Evolutionary conservation across 2,797 vertebrate species (phyloP).

Genomic region (Rhodeus uyekii): DNA sequence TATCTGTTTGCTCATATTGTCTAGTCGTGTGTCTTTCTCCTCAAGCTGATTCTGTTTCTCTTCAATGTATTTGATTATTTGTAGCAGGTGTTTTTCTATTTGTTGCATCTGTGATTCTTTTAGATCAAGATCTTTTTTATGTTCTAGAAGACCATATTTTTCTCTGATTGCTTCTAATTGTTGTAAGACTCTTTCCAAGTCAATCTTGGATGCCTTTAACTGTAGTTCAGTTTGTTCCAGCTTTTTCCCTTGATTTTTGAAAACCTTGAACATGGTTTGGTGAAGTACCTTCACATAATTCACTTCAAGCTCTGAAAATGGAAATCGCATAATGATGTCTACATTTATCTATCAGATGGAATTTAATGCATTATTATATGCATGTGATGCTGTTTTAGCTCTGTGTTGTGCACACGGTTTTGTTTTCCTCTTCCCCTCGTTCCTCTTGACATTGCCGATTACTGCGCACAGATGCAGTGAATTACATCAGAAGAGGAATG

Average conservation of each 20-base stretch:
- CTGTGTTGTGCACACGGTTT: no score
- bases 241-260: constrained; percentile 8
- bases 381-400: no score
- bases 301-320: neutral
- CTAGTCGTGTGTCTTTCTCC: constrained; percentile 14
- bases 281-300: constrained; percentile 4
- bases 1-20: constrained; percentile 16
- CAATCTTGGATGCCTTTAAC: neutral
- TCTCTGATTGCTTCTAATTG: neutral
- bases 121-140: neutral
- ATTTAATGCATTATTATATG: neutral
- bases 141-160: neutral
- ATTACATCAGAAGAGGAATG: no score
- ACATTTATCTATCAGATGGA: neutral
- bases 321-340: neutral
- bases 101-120: constrained; percentile 17
- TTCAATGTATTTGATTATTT: neutral
- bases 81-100: neutral
- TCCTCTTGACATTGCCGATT: no score
- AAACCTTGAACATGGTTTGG: neutral
- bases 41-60: constrained; percentile 8
- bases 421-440: no score
- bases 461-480: no score
- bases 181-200: neutral
- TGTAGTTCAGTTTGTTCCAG: neutral